phyloP scores from a whole-genome alignment of 2,797 vertebrate species.

The Lophotriccus pileatus region DNA sequence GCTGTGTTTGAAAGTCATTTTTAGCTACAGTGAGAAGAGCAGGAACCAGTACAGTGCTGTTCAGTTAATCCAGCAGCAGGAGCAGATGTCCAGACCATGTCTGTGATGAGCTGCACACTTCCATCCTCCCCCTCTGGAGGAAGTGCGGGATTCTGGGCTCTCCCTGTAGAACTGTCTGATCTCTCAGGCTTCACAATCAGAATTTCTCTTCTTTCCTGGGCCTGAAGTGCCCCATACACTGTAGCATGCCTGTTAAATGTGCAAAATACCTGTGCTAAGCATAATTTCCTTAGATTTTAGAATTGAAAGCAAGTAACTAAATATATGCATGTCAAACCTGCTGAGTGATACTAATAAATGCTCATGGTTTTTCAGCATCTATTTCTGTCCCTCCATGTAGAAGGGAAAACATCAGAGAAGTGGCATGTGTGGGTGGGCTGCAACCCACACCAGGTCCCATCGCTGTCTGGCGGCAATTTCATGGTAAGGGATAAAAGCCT shows the following conservation, averaged over 20 bases:
- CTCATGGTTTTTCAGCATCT: neutral
- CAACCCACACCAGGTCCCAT: neutral
- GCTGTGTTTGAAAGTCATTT: conserved; percentile 16
- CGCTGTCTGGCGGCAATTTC: neutral
- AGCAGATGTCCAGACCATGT: neutral
- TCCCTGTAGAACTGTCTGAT: neutral
- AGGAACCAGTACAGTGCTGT: neutral
- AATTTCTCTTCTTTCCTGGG: neutral
- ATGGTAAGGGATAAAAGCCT: neutral
- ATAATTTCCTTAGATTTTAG: neutral
- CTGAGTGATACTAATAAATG: neutral
- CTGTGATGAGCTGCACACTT: neutral
- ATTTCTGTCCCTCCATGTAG: neutral
- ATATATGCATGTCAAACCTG: neutral
- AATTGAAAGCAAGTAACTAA: neutral
- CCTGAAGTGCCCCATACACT: neutral
- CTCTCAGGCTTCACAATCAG: neutral
- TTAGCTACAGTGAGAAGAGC: neutral
- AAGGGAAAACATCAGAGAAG: neutral
- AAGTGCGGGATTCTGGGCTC: neutral
- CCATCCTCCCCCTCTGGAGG: neutral
- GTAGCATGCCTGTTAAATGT: neutral
- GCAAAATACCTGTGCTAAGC: neutral
- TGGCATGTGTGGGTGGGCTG: neutral
- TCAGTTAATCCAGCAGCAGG: neutral